A percentile compares a stretch with the other conserved stretches of the same genome.
phyloP scores from a whole-genome alignment of 2,113 vertebrate species.

The Nothoprocta pentlandii region DNA sequence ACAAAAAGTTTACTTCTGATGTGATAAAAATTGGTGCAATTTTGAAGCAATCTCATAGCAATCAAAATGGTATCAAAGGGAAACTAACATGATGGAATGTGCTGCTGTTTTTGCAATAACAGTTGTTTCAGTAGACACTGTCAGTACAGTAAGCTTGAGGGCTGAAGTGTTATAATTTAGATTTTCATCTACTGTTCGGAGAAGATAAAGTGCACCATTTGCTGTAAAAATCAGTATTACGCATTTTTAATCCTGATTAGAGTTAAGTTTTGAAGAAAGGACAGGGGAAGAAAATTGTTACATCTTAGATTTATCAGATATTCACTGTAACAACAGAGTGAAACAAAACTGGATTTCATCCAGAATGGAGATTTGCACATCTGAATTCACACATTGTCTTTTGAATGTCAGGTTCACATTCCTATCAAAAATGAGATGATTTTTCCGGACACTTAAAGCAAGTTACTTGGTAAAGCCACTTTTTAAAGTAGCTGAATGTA shows the following conservation, averaged over 20 bases:
- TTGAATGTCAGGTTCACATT: not conserved
- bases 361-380: not conserved
- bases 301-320: not conserved
- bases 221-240: not conserved
- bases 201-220: not conserved
- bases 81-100: not conserved
- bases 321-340: not conserved
- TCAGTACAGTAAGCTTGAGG: not conserved
- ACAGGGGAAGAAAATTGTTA: not conserved
- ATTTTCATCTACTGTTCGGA: not conserved
- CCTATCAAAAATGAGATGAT: not conserved
- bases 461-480: not conserved
- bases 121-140: not conserved
- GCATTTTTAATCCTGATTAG: not conserved
- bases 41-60: conserved; percentile 25
- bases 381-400: not conserved
- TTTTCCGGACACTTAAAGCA: not conserved
- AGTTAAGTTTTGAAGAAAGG: not conserved
- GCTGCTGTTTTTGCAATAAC: not conserved
- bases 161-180: not conserved
- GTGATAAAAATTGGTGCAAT: not conserved
- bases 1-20: not conserved
- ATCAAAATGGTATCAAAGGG: not conserved
- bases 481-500: not conserved
- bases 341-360: not conserved